These are phyloP conservation scores for Pseudomyrmex concolor DNA, from an alignment of 1,140 invertebrate genomes.

Conservation along the genomic window DNA sequence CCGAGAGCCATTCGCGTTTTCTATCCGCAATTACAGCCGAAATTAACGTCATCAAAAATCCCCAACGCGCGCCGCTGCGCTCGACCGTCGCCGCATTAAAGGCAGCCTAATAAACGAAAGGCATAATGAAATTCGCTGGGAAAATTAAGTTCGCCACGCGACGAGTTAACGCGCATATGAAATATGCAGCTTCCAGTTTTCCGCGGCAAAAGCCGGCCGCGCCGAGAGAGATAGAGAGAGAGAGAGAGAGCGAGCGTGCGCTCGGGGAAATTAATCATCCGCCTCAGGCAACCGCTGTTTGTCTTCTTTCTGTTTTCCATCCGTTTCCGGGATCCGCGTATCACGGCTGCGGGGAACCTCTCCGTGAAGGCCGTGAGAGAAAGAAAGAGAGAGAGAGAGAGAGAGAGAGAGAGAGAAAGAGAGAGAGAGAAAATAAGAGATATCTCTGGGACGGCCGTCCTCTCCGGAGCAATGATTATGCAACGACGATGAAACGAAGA, in stretches of 20 bases:
- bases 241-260: not conserved
- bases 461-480: conserved; percentile 59
- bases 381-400: not conserved
- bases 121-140: conserved; percentile 75
- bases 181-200: conserved; percentile 72
- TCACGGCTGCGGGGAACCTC: conserved; percentile 53
- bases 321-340: conserved; percentile 56
- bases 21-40: conserved; percentile 18
- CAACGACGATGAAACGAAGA: conserved; percentile 62
- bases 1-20: conserved; percentile 37
- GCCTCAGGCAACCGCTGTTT: conserved; percentile 61
- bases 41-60: conserved; percentile 46
- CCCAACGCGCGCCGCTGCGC: conserved; percentile 14
- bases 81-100: conserved; percentile 42
- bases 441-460: not conserved
- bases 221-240: not conserved
- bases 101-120: conserved; percentile 69
- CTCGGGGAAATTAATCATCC: conserved; percentile 73
- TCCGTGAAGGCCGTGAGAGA: not conserved
- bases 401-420: not conserved
- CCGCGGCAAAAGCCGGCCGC: conserved; percentile 31
- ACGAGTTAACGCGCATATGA: conserved; percentile 76
- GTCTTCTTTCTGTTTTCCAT: conserved; percentile 68
- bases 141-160: conserved; percentile 77
- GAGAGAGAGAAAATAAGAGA: not conserved